Conservation (phyloP, 2,113 vertebrate genomes). For the Cheilinus undulatus region DNA sequence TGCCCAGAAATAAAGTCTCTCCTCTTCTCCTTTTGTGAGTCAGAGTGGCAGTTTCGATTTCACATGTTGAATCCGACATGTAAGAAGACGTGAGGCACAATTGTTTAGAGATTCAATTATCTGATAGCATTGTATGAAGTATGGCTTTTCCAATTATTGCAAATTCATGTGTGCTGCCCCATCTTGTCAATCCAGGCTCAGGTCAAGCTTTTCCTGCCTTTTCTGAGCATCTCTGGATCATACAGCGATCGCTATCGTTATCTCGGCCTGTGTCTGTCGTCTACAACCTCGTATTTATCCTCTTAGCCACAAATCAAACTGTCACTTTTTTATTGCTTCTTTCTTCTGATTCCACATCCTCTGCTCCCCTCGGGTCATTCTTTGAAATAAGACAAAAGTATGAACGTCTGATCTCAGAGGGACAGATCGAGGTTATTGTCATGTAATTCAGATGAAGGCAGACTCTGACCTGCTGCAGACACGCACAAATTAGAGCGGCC, state of each 20-base stretch:
- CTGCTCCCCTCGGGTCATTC: conserved; percentile 31
- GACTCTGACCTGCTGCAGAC: conserved; percentile 3
- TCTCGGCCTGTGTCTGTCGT: conserved; percentile 12
- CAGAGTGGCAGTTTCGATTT: conserved; percentile 70
- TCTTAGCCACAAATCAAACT: conserved; percentile 55
- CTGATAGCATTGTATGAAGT: conserved; percentile 81
- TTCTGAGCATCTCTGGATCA: conserved; percentile 46
- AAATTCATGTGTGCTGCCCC: conserved; percentile 56
- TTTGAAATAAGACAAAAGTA: conserved; percentile 31
- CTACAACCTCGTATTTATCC: conserved; percentile 29
- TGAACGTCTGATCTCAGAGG: conserved; percentile 15
- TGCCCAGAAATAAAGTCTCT: conserved; percentile 62
- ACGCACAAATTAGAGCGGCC: not conserved
- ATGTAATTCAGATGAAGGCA: conserved; percentile 1
- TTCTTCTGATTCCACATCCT: conserved; percentile 34
- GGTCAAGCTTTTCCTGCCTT: conserved; percentile 28
- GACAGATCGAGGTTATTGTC: conserved; percentile 5
- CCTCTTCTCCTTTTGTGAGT: conserved; percentile 51
- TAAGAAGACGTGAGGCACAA: conserved; percentile 72
- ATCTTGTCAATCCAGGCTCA: conserved; percentile 52
- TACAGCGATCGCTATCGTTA: conserved; percentile 59
- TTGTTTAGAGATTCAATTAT: conserved; percentile 85
- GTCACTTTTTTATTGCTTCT: conserved; percentile 56
- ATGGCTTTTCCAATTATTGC: conserved; percentile 66
- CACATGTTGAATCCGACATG: conserved; percentile 70